Evolutionary conservation across 2,797 vertebrate species (phyloP).

Genomic region (Aphelocoma californica): DNA sequence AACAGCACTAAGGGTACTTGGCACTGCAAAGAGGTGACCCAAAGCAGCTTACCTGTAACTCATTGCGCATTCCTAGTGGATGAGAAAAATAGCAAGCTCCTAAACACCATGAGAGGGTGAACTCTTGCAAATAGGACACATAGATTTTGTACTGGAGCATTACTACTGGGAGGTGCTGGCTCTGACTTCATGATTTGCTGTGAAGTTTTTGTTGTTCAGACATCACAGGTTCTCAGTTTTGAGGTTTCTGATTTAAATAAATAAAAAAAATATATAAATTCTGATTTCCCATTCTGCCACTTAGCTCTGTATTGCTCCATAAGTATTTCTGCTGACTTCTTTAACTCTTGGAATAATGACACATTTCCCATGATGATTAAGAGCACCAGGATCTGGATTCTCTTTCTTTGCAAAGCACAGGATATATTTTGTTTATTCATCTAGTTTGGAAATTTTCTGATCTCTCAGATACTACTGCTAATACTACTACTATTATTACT

Average conservation of each 20-base stretch:
- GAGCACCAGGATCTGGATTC: neutral
- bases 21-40: neutral
- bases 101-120: neutral
- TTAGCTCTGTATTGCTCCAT: neutral
- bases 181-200: neutral
- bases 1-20: neutral
- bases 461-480: neutral
- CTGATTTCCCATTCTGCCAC: neutral
- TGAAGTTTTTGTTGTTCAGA: neutral
- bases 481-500: neutral
- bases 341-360: neutral
- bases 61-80: rapidly evolving
- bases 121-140: slow-evolving; percentile 1
- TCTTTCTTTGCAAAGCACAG: neutral
- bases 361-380: neutral
- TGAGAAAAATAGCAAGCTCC: neutral
- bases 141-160: neutral
- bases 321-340: neutral
- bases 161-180: neutral
- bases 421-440: neutral
- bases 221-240: neutral
- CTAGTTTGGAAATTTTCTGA: neutral
- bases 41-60: slow-evolving; percentile 3
- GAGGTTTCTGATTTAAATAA: neutral
- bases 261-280: neutral